Percentiles rank a stretch among this genome's conserved stretches.
phyloP scores from a whole-genome alignment of 1,140 invertebrate species.

The Zelostemma sp. region DNA sequence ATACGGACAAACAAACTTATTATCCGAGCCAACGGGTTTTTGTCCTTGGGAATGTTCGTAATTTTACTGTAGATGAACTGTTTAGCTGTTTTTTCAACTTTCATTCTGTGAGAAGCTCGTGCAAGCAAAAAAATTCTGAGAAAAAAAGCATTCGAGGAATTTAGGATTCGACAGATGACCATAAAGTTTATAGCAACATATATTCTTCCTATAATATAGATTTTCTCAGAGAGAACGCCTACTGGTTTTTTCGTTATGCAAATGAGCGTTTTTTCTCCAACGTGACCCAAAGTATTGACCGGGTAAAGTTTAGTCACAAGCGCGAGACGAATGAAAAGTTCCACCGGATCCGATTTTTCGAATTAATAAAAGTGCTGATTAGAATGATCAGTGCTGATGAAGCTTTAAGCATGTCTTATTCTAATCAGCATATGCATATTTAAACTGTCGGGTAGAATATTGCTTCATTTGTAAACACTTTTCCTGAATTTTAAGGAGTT shows the following conservation, averaged over 20 bases:
- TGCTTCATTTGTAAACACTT: too few species aligned
- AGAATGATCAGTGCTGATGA: too few species aligned
- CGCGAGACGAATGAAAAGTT: too few species aligned
- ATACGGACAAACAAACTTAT: background rate
- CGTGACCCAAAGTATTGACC: constrained; percentile 1
- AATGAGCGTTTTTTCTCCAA: constrained; percentile 34
- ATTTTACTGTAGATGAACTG: constrained; percentile 24
- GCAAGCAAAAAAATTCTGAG: constrained; percentile 31
- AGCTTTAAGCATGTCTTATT: too few species aligned
- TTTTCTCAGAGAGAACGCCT: constrained; percentile 42
- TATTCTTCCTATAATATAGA: constrained; percentile 41
- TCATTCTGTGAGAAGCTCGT: constrained; percentile 17
- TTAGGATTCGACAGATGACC: constrained; percentile 40
- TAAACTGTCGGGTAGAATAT: too few species aligned
- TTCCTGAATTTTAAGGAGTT: too few species aligned
- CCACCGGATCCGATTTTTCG: too few species aligned
- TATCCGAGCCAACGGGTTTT: background rate
- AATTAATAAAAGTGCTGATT: too few species aligned
- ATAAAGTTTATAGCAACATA: constrained; percentile 44
- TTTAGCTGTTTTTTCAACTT: constrained; percentile 24
- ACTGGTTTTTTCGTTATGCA: constrained; percentile 42
- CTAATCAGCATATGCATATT: too few species aligned
- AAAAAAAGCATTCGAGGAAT: constrained; percentile 33
- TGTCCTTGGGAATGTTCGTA: constrained; percentile 6
- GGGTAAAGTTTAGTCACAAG: too few species aligned